Base-by-base conservation (phyloP, 2,113 vertebrate genomes). In the Lota lota region DNA sequence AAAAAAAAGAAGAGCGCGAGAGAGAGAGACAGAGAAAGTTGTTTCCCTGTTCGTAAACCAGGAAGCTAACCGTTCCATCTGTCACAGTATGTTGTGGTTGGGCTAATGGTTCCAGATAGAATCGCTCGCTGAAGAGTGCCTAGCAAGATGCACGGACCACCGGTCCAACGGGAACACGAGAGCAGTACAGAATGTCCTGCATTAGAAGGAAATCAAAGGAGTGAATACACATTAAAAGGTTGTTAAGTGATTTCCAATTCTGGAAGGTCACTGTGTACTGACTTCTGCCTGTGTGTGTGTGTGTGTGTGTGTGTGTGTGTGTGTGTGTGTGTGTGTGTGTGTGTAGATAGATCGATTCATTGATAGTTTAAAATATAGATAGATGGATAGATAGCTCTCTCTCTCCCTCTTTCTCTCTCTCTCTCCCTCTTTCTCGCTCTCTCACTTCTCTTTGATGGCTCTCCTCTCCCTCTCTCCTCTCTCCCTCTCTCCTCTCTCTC, bases 91-190 rank as follows among this genome's bases (percentile, higher is more conserved):
- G 79, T 72, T 79, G 79, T 76, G 61, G 64, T 77, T 66, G 69
- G 63, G 72, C 71, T 87, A 84, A 89, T 85, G 69, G 65, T 54
- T 86, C 82, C 40, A 62, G 85, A 88, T 79, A 73, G 72, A 73
- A 64, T 85, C 77, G 87, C 36, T 79, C 82, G 80, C 78, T 47
- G 70, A 71, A 80, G 80, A 87, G 79, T 79, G 79, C 63, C 74
- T 74, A 75, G 70, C 54, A 63, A 72, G 80, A 72, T 79, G 66
- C 76, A 80, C 71, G 80, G 78, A 69, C 66, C 56, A 81, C 36
- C 36, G 71, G 73, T 75, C 67, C 54, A 28, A 58, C 69, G 79
- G 84, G 84, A 88, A 85, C 78, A 70, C 10, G 79, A 92, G 84
- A 78, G 60, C 16, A 22, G 71, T 73, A 69, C 69, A 36, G 81